Evolutionary conservation across 2,888 invertebrate species (phyloP).

Genomic region (Heliconius erato): DNA sequence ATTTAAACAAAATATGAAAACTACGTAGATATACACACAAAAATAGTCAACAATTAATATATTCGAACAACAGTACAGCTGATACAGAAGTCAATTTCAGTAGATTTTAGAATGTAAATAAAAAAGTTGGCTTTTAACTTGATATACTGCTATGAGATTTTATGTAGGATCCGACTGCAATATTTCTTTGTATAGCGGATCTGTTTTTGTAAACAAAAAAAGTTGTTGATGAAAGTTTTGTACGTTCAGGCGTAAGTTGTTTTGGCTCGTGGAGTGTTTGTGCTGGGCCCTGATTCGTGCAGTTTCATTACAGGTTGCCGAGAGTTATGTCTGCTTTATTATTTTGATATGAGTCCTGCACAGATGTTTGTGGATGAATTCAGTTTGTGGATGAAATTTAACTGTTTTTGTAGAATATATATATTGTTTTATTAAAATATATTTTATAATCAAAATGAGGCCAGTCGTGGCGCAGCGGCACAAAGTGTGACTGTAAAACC

Average conservation of each 20-base stretch:
- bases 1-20: background rate
- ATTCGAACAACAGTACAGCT: background rate
- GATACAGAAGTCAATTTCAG: slow-evolving; percentile 64
- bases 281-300: slow-evolving; percentile 39
- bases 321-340: slow-evolving; percentile 42
- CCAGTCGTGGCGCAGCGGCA: no score
- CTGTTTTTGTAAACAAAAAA: slow-evolving; percentile 43
- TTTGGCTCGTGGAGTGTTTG: slow-evolving; percentile 44
- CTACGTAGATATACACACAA: no score
- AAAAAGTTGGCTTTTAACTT: slow-evolving; percentile 50
- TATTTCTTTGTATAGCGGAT: slow-evolving; percentile 35
- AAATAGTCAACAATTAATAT: no score
- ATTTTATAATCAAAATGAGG: no score
- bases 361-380: slow-evolving; percentile 24
- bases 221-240: slow-evolving; percentile 48
- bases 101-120: slow-evolving; percentile 65
- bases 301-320: slow-evolving; percentile 50
- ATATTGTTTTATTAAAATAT: background rate
- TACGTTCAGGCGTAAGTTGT: slow-evolving; percentile 42
- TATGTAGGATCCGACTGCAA: slow-evolving; percentile 28
- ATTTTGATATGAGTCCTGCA: slow-evolving; percentile 36
- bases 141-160: slow-evolving; percentile 23
- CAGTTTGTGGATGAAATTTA: no score
- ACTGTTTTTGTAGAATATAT: background rate
- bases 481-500: no score